Evolutionary conservation across 2,113 vertebrate genomes (phyloP), one percentile per base, ranked within the genome.

Genomic region (Phainopepla nitens): DNA sequence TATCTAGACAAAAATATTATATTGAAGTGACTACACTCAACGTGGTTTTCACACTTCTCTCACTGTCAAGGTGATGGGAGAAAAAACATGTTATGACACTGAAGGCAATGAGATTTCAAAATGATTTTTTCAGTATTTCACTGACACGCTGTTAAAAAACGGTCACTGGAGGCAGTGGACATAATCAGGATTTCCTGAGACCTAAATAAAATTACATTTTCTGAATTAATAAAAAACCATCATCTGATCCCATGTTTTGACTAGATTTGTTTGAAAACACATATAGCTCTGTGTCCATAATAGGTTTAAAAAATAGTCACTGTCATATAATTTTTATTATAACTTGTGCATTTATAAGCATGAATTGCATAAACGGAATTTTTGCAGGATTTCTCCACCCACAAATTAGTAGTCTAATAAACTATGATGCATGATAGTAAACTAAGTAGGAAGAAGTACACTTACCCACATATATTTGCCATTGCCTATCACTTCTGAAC

Each of bases 81-180:
- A 35, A 51, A 53, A 76, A 61, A 16, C 5, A 25, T 11, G 17
- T 31, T n/a, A 22, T 2, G 6, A 44, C 45, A 76, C 9, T 6
- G 7, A 65, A 65, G 9, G 8, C 3, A 78, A 13, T 20, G 9
- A 0, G 0, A 29, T n/a, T 73, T 44, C 31, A 87, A 39, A 13
- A 39, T 16, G 4, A 45, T 39, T 68, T 53, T 56, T 39, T 10
- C 53, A 41, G 2, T 57, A 60, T 35, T 72, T n/a, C 21, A 22
- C 6, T 50, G 39, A 35, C 2, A 12, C 3, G 15, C 4, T 64
- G 20, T 24, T 69, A 15, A 65, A 42, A 73, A 71, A 6, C 0
- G 2, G 3, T 21, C n/a, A 75, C 11, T 39, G 10, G 72, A 68
- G 25, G 31, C 24, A 75, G 16, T 22, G 8, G 15, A n/a, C 15